Conservation (phyloP, 2,888 invertebrate genomes). For the Phorcus lineatus region DNA sequence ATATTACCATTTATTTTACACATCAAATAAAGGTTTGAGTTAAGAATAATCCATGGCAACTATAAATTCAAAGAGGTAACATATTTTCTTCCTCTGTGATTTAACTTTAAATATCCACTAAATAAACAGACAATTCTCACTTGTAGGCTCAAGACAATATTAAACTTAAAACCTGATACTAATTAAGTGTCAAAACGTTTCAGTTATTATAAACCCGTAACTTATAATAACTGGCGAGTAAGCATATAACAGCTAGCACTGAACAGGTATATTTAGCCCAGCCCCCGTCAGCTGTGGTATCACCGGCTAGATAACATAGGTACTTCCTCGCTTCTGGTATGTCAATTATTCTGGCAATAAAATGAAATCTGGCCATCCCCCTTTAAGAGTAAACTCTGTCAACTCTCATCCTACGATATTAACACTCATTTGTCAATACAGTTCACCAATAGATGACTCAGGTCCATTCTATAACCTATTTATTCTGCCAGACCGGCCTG, state of each 20-base stretch:
- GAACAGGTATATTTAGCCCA: not conserved
- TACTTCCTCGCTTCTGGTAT: constrained; percentile 16
- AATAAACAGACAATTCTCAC: no score
- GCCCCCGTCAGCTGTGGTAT: not conserved
- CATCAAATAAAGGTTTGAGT: no score
- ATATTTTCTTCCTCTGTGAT: no score
- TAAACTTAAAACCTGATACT: no score
- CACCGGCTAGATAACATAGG: not conserved
- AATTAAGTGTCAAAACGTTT: no score
- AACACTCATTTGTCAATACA: not conserved
- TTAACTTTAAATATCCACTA: no score
- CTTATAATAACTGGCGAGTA: not conserved
- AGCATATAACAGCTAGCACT: not conserved
- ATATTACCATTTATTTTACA: no score
- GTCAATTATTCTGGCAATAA: constrained; percentile 14
- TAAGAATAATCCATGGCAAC: no score
- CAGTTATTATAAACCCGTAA: not conserved
- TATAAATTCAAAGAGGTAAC: no score
- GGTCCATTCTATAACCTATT: not conserved
- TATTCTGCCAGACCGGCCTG: constrained; percentile 27
- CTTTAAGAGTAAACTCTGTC: not conserved
- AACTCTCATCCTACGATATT: not conserved
- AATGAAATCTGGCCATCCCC: constrained; percentile 8
- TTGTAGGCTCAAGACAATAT: no score
- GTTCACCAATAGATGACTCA: not conserved